A percentile compares a stretch with the other conserved stretches of the same genome.
Evolutionary conservation across 2,888 invertebrate genomes (phyloP).

Genomic region (Hipparchia semele): DNA sequence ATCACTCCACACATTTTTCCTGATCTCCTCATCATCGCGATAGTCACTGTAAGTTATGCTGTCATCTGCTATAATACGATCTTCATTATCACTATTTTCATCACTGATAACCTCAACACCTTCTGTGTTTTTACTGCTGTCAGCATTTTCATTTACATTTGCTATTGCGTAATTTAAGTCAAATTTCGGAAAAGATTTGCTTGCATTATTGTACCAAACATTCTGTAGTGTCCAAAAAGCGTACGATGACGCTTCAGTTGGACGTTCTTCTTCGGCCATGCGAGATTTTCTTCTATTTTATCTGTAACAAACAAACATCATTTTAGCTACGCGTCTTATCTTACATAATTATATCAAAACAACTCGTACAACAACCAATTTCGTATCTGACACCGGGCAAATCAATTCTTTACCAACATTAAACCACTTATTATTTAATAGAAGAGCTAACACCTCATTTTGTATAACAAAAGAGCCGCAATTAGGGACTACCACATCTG

Average conservation of each 20-base stretch:
- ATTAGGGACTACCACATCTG: slow-evolving; percentile 74
- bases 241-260: slow-evolving; percentile 74
- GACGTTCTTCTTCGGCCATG: slow-evolving; percentile 76
- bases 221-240: slow-evolving; percentile 70
- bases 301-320: slow-evolving; percentile 69
- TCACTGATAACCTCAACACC: slow-evolving; percentile 37
- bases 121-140: slow-evolving; percentile 50
- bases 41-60: slow-evolving; percentile 51
- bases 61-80: slow-evolving; percentile 65
- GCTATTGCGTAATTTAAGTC: slow-evolving; percentile 28
- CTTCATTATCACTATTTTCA: slow-evolving; percentile 35
- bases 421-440: slow-evolving; percentile 79
- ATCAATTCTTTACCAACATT: slow-evolving; percentile 60
- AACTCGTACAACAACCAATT: slow-evolving; percentile 48
- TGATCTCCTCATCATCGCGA: slow-evolving; percentile 65
- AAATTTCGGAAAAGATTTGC: slow-evolving; percentile 29
- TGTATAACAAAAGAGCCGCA: slow-evolving; percentile 79
- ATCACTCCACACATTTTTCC: slow-evolving; percentile 76
- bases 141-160: slow-evolving; percentile 42
- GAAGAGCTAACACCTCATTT: slow-evolving; percentile 81
- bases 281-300: slow-evolving; percentile 70
- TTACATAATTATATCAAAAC: slow-evolving; percentile 38
- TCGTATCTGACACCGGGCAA: slow-evolving; percentile 55
- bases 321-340: slow-evolving; percentile 31
- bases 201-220: slow-evolving; percentile 52